Conservation (phyloP, 2,797 vertebrate species). For the Petrocephalus sullivani region DNA sequence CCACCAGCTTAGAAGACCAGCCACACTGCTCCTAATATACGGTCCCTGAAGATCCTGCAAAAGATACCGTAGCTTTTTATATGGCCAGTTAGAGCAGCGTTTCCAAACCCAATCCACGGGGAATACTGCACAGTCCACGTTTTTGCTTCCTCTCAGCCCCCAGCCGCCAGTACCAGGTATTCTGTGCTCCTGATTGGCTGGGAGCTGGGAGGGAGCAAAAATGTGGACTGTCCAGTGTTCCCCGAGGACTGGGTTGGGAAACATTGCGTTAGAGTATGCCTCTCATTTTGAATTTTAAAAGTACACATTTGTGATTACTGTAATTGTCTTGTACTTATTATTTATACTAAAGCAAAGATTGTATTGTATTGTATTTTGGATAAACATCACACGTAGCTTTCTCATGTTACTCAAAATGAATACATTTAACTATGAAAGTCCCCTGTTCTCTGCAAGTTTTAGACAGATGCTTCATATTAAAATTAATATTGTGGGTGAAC, state of each 20-base stretch:
- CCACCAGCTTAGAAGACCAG: not conserved
- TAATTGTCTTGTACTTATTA: not conserved
- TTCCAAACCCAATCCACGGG: too few species aligned
- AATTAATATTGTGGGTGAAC: not conserved
- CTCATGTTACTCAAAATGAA: not conserved
- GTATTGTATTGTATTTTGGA: not conserved
- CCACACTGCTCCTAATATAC: not conserved
- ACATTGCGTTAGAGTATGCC: not conserved
- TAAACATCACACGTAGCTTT: not conserved
- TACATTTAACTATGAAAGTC: not conserved
- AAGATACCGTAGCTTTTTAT: not conserved
- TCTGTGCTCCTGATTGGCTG: too few species aligned
- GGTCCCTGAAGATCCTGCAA: constrained; percentile 13
- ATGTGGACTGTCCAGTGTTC: too few species aligned
- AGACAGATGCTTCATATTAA: not conserved
- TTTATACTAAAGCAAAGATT: not conserved
- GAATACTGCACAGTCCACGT: too few species aligned
- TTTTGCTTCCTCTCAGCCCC: too few species aligned
- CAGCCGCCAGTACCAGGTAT: too few species aligned
- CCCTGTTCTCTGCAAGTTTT: not conserved
- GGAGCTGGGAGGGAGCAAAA: too few species aligned
- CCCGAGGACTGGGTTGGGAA: too few species aligned
- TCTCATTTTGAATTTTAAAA: not conserved
- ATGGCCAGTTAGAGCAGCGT: not conserved
- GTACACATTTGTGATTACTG: not conserved